Conservation (phyloP, 2,888 invertebrate genomes). For the Drosophila nigritarsus region DNA sequence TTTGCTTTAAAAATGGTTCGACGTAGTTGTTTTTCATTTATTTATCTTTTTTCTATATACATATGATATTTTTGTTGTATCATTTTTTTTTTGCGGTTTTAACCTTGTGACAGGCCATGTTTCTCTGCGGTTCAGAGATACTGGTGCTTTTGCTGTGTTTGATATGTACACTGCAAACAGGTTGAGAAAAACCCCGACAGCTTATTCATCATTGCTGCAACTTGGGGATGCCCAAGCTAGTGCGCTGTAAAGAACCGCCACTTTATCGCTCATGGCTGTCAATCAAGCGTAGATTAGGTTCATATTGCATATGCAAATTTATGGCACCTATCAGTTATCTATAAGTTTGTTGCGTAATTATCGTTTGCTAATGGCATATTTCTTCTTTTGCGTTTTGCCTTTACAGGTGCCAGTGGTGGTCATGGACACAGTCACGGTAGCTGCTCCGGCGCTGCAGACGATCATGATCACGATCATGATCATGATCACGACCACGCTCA, state of each 20-base stretch:
- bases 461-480: conserved; percentile 20
- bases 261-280: neutral
- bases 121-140: conserved; percentile 24
- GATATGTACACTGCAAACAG: conserved; percentile 19
- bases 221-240: conserved; percentile 25
- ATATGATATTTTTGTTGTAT: neutral
- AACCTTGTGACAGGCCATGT: conserved; percentile 68
- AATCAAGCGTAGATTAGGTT: neutral
- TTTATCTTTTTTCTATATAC: neutral
- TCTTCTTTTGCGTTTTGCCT: neutral
- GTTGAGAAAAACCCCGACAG: conserved; percentile 27
- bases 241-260: conserved; percentile 21
- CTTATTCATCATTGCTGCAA: conserved; percentile 24
- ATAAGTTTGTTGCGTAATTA: neutral
- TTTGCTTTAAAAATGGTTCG: conserved; percentile 15
- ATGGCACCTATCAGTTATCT: neutral
- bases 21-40: conserved; percentile 9
- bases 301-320: neutral
- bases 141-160: conserved; percentile 2
- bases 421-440: conserved; percentile 69
- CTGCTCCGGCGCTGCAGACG: conserved; percentile 24
- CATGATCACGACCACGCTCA: conserved; percentile 30
- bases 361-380: neutral
- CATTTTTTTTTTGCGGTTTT: conserved; percentile 33
- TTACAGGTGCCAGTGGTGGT: conserved; percentile 63